Conservation (phyloP, 2,797 vertebrate genomes). For the Micromesistius poutassou region DNA sequence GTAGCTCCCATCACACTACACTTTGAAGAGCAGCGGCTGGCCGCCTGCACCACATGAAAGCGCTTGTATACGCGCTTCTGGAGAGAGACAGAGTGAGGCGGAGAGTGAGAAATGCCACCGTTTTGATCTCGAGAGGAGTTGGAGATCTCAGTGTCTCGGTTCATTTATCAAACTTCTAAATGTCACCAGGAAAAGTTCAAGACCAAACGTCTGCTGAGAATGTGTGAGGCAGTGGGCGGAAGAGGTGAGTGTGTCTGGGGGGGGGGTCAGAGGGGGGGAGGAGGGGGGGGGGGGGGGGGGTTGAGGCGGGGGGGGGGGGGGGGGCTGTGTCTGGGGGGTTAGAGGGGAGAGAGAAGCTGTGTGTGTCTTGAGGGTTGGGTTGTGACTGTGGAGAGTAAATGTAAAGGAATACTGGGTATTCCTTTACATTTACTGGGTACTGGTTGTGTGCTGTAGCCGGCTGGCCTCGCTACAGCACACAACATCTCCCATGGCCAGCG, state of each 20-base stretch:
- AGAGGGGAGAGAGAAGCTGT: too few relatives aligned
- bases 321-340: neutral
- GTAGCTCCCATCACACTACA: conserved; percentile 26
- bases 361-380: too few relatives aligned
- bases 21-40: conserved; percentile 42
- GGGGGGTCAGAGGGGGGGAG: too few relatives aligned
- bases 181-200: conserved; percentile 36
- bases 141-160: conserved; percentile 22
- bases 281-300: too few relatives aligned
- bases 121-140: neutral
- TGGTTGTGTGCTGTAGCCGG: too few relatives aligned
- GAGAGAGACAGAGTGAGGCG: conserved; percentile 13
- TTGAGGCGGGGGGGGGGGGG: too few relatives aligned
- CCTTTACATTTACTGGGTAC: too few relatives aligned
- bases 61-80: neutral
- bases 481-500: too few relatives aligned
- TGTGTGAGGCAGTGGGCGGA: too few relatives aligned
- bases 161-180: conserved; percentile 22
- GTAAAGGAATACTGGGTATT: too few relatives aligned
- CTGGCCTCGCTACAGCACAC: too few relatives aligned
- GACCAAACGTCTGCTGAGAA: neutral
- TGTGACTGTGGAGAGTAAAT: too few relatives aligned
- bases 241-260: neutral
- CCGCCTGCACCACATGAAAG: conserved; percentile 45
- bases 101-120: neutral